Evolutionary conservation across 2,888 invertebrate species (phyloP), one percentile per base, ranked within the genome.

Genomic region (Drosophila affinis): DNA sequence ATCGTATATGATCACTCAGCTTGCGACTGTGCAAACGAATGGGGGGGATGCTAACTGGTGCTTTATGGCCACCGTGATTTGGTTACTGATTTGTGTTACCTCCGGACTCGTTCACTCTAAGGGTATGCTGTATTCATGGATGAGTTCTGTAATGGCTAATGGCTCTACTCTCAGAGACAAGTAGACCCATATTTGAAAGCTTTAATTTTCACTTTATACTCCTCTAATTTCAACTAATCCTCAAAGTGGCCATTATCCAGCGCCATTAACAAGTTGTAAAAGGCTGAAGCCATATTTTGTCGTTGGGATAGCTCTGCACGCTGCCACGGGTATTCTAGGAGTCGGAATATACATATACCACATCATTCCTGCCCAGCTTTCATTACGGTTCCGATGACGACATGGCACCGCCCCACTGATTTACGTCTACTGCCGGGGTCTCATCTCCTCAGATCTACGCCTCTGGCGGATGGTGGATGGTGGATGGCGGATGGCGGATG

Each of bases 1-100:
- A 48, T 53, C 17, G 29, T 57, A 32, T 62, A 48, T 54, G 72
- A 72, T 72, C 74, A 72, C 72, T 73, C 74, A 17, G n/a, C 29
- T 14, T 27, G 47, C 73, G 73, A 57, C 71, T 71, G 70, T 52
- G 62, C 70, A 72, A 58, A 64, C 73, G 73, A 72, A 74, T 49
- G 56, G 24, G 34, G 51, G 53, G 39, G 39, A 39, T n/a, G 39
- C 39, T 39, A 39, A n/a, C n/a, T 14, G 39, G n/a, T 7, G 45
- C 39, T 67, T 73, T 73, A 62, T 72, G 34, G 54, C 44, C 47
- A 14, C 45, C 71, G 57, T 74, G 67, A 57, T 74, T 57, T 39
- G 45, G 53, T 55, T 34, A 52, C 46, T 55, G 70, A 54, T 70
- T 62, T 47, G 34, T 12, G 39, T 32, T 34, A 18, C 48, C 29